Evolutionary conservation across 2,113 vertebrate species (phyloP).

Genomic region (Suricata suricatta): DNA sequence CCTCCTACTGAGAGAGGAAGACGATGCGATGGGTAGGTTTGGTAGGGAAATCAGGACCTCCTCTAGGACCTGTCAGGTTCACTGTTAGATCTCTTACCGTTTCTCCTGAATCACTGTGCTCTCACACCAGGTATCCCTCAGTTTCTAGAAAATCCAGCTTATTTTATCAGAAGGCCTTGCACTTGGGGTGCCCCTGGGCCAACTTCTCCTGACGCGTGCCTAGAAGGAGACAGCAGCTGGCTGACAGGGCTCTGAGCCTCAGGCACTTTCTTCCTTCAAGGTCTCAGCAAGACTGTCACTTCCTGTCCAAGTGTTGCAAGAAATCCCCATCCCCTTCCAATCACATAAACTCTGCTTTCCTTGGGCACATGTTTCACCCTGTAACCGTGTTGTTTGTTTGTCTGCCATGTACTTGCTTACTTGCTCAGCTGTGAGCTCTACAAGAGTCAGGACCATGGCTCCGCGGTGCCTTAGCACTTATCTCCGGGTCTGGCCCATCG

Average conservation of each 20-base stretch:
- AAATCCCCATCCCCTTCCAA: no score
- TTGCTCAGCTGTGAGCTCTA: not conserved
- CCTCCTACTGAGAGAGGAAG: not conserved
- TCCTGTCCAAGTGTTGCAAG: not conserved
- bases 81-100: not conserved
- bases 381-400: not conserved
- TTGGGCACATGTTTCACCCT: not conserved
- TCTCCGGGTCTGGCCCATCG: not conserved
- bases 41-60: not conserved
- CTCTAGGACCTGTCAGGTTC: not conserved
- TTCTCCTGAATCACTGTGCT: not conserved
- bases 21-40: not conserved
- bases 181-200: fast-evolving
- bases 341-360: not conserved
- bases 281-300: not conserved
- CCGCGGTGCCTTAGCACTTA: not conserved
- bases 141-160: not conserved
- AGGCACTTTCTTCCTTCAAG: not conserved
- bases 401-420: not conserved
- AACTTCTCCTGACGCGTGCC: fast-evolving
- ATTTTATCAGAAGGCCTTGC: not conserved
- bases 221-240: not conserved
- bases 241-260: not conserved
- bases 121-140: not conserved
- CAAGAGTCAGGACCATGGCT: not conserved